Base-by-base conservation (phyloP, 2,797 vertebrate genomes). In the Tachyglossus aculeatus region DNA sequence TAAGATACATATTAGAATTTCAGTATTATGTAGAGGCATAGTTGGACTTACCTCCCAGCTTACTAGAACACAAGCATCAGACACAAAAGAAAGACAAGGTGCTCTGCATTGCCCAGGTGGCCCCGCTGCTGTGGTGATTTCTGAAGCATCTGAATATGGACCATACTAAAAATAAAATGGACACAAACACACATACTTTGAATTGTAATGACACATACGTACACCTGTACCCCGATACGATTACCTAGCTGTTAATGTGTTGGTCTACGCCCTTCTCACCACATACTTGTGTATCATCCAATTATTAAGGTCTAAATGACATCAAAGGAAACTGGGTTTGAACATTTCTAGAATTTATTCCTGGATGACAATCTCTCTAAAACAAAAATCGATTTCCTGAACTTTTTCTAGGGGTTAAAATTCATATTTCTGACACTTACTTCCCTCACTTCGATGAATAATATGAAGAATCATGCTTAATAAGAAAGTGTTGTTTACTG, bases 21-120 rank as follows among this genome's bases (percentile, higher is more conserved):
- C 53, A 59, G 13, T 2, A 0, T 1, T 8, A 29, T 2, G 9
- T 1, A 14, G 6, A 51, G 22, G 2, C 19, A 2, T 4, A 2
- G 24, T 0, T 16, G 6, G 21, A 80, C 95, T 95, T 88, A 99
- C 98, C 97, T 98, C 96, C 98, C 98, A 99, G 86, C 91, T 95
- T 66, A 97, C 92, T 18, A 94, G 91, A 73, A 96, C 88, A 74
- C 91, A 91, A 48, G 95, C 95, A 79, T 95, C 93, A 1, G 93
- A 95, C 3, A 91, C 94, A 29, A 96, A 93, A 62, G 93, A 93
- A 78, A 98, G 78, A 72, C 89, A 87, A 25, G 97, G 98, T 22
- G 94, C 91, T 89, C 78, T 94, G 78, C 97, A 99, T 79, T 96
- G 96, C 54, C 94, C 95, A 0, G 98, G 98, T 13, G 97, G 96